Percentiles rank a stretch among this genome's conserved stretches.
These are phyloP conservation scores for Hydriomena furcata DNA, from an alignment of 2,888 invertebrate species.

Conservation along the genomic window DNA sequence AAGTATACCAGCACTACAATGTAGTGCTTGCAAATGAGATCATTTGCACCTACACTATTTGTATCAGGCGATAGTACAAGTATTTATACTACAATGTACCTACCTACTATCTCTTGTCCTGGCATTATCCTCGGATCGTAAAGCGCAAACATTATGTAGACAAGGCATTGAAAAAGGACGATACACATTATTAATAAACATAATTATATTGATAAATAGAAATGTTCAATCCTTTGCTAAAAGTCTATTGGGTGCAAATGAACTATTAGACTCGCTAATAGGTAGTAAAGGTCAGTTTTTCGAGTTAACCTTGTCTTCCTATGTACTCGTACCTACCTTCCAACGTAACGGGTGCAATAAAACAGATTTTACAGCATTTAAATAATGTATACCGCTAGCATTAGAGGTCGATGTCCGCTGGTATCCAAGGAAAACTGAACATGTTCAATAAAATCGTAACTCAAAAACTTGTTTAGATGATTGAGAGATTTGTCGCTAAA, in stretches of 20 bases:
- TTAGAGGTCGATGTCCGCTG: constrained; percentile 18
- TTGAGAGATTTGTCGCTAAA: constrained; percentile 12
- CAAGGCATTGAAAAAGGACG: constrained; percentile 7
- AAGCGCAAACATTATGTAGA: constrained; percentile 40
- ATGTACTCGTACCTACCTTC: too few relatives aligned
- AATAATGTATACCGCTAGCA: neutral
- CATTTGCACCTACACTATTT: constrained; percentile 20
- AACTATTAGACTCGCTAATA: too few relatives aligned
- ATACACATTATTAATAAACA: constrained; percentile 9
- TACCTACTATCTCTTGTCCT: constrained; percentile 25
- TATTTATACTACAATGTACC: too few relatives aligned
- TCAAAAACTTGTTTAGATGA: constrained; percentile 23
- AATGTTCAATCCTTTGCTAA: too few relatives aligned
- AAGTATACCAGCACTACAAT: too few relatives aligned
- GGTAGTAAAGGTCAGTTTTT: too few relatives aligned
- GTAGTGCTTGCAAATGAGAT: constrained; percentile 17
- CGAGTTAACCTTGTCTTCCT: too few relatives aligned
- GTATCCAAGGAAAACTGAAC: constrained; percentile 20
- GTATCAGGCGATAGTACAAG: too few relatives aligned
- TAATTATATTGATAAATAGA: too few relatives aligned
- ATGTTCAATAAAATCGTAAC: constrained; percentile 8
- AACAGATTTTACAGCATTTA: too few relatives aligned
- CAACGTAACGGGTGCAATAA: too few relatives aligned
- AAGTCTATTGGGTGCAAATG: too few relatives aligned
- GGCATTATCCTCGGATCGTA: constrained; percentile 31